Base-by-base conservation (phyloP, 2,888 invertebrate genomes). In the Muscina levida region DNA sequence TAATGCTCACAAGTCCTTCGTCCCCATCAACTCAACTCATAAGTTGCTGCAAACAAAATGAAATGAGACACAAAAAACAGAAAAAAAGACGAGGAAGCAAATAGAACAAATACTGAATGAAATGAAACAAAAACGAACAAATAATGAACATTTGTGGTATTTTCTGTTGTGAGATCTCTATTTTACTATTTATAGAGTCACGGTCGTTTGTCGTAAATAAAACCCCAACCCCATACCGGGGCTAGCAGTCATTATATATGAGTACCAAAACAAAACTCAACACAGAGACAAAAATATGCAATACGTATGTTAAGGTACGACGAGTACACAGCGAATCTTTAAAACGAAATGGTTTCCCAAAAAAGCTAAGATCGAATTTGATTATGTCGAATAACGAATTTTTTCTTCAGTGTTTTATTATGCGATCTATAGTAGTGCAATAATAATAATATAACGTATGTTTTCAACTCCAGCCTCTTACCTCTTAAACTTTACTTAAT, bases 141-240 rank as follows among this genome's bases (percentile, higher is more conserved):
- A n/a, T 11, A 48, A 72, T 53, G 51, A 79, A 62, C 59, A 72
- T 75, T 79, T 66, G 46, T 66, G 37, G 31, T 37, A 15, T 65
- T 6, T 24, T 72, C 53, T 74, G n/a, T 71, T 17, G 6, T 31
- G 8, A 79, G 68, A 70, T 57, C 17, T 66, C 46, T 59, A 42
- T 66, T 53, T 70, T n/a, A 65, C 22, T 70, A 59, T 77, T 80
- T 77, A 67, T 46, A 70, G 48, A 70, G 70, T 72, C 72, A 80
- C 59, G 73, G 66, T 70, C 65, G 37, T 51, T 66, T 76, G 19
- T 59, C 51, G 57, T 76, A 53, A 77, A 76, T 72, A 57, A n/a
- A n/a, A n/a, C n/a, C 13, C 24, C 46, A 17, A 44, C 37, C 10
- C 44, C 66, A 39, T 17, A 46, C 42, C 48, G 56, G 53, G 65